Percentiles rank a stretch among this genome's conserved stretches.
Evolutionary conservation across 2,113 vertebrate species (phyloP).

Genomic region (Callospermophilus lateralis): DNA sequence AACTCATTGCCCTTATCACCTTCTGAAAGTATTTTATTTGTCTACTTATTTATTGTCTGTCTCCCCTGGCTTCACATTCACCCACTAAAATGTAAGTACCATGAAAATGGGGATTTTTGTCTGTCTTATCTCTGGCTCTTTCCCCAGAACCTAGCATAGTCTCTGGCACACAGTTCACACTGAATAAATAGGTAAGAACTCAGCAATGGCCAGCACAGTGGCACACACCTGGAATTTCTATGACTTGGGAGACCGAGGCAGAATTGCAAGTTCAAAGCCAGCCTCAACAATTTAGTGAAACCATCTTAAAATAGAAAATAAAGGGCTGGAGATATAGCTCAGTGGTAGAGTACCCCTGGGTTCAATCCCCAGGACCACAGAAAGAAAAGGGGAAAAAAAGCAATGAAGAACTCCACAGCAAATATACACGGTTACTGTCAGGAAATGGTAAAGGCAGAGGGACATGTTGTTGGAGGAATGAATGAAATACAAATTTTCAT

Average conservation of each 20-base stretch:
- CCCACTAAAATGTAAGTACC: neutral
- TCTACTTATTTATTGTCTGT: constrained; percentile 5
- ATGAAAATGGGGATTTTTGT: constrained; percentile 24
- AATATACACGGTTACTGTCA: neutral
- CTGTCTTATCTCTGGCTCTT: neutral
- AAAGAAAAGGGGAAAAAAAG: neutral
- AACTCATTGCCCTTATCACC: neutral
- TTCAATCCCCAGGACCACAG: no score
- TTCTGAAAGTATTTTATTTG: neutral
- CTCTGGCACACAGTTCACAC: neutral
- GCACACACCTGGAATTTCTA: no score
- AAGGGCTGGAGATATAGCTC: no score
- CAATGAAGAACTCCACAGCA: neutral
- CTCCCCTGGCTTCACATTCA: neutral
- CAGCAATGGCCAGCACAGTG: neutral
- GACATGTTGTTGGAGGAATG: neutral
- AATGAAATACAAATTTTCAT: neutral
- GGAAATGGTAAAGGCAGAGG: neutral
- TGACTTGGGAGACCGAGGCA: no score
- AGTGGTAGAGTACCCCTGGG: no score
- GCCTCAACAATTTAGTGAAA: no score
- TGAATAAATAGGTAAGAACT: neutral
- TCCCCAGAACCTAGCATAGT: neutral
- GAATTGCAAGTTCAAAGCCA: no score
- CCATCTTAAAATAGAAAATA: no score